phyloP scores from a whole-genome alignment of 2,888 invertebrate species.

The Patella depressa region DNA sequence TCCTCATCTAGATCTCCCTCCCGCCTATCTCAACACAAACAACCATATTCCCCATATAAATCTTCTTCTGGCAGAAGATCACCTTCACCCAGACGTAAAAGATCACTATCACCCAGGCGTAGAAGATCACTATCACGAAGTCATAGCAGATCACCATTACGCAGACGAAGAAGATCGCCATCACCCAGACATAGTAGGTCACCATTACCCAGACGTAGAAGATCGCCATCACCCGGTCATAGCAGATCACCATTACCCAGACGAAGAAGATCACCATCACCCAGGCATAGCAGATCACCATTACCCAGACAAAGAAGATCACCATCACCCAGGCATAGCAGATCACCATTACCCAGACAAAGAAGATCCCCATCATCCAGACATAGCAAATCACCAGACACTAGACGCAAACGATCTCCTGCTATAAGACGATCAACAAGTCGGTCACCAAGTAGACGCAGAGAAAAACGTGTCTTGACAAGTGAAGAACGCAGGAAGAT shows the following conservation, averaged over 20 bases:
- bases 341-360: constrained; percentile 17
- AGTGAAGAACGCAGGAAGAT: constrained; percentile 39
- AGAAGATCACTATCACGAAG: constrained; percentile 14
- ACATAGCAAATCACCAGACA: constrained; percentile 13
- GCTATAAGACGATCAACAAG: constrained; percentile 20
- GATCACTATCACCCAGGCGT: constrained; percentile 14
- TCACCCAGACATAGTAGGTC: constrained; percentile 26
- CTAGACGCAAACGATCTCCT: constrained; percentile 19
- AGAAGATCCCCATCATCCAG: constrained; percentile 14
- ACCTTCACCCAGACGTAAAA: constrained; percentile 2
- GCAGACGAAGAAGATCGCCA: background rate
- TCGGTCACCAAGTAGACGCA: constrained; percentile 7
- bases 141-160: constrained; percentile 18
- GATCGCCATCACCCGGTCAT: constrained; percentile 17
- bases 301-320: constrained; percentile 18
- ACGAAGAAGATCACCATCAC: constrained; percentile 20
- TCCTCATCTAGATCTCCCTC: background rate
- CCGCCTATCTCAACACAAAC: background rate
- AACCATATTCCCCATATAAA: background rate
- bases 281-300: constrained; percentile 18
- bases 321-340: constrained; percentile 13
- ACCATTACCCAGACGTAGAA: constrained; percentile 18
- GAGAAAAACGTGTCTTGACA: constrained; percentile 28
- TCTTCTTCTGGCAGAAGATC: constrained; percentile 4
- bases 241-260: constrained; percentile 23